Evolutionary conservation across 2,113 vertebrate genomes (phyloP).

Genomic region (Stigmatopora nigra): DNA sequence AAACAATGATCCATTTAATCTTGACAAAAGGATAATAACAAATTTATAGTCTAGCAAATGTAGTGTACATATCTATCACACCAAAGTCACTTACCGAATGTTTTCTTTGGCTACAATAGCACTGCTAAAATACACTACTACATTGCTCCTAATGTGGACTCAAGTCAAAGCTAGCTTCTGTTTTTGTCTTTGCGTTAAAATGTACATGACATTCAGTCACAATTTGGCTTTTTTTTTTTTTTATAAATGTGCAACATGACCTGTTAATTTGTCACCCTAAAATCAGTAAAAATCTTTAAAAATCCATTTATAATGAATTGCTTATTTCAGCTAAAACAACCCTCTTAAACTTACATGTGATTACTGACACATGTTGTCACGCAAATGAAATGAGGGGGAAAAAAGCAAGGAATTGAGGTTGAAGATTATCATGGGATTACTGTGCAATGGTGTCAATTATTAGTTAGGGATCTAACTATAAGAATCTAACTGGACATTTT

Average conservation of each 20-base stretch:
- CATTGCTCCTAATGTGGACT: slow-evolving; percentile 9
- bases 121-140: background rate
- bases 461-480: background rate
- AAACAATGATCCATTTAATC: slow-evolving; percentile 37
- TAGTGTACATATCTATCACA: slow-evolving; percentile 24
- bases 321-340: background rate
- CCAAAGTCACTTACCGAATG: background rate
- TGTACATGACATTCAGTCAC: background rate
- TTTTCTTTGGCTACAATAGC: slow-evolving; percentile 49
- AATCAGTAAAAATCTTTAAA: background rate
- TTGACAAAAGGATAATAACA: slow-evolving; percentile 25
- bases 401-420: background rate
- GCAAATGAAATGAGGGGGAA: background rate
- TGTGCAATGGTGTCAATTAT: background rate
- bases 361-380: background rate
- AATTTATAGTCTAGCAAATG: slow-evolving; percentile 23
- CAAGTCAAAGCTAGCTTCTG: slow-evolving; percentile 3
- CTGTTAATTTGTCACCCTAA: background rate
- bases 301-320: background rate
- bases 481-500: background rate
- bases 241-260: slow-evolving; percentile 1
- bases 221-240: slow-evolving; percentile 4
- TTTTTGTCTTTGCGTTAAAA: background rate
- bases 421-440: background rate
- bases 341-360: background rate